Evolutionary conservation across 2,797 vertebrate species (phyloP).

Genomic region (Amphiprion clarkii): DNA sequence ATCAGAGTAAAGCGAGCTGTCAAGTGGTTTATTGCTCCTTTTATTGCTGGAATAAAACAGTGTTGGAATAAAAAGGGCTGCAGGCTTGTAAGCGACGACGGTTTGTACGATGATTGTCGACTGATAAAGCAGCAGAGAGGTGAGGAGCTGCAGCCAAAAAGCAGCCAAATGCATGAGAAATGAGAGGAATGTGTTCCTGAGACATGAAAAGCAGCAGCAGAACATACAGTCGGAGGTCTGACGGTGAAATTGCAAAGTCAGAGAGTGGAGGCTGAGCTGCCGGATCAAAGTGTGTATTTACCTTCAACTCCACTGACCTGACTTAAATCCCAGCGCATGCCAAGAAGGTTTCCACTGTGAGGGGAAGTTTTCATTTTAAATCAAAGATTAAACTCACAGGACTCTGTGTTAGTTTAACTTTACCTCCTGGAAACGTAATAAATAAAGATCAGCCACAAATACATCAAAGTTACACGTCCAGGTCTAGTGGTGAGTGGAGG

Average conservation of each 20-base stretch:
- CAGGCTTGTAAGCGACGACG: constrained; percentile 8
- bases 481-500: too few species aligned
- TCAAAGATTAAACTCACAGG: constrained; percentile 59
- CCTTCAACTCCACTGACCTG: constrained; percentile 59
- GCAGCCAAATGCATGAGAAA: constrained; percentile 41
- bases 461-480: too few species aligned
- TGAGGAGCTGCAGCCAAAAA: not conserved
- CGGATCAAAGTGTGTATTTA: constrained; percentile 76
- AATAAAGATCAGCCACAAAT: too few species aligned
- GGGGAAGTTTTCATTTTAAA: constrained; percentile 53
- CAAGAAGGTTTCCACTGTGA: constrained; percentile 36
- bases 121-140: constrained; percentile 7
- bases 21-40: constrained; percentile 47
- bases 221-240: constrained; percentile 38
- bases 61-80: constrained; percentile 37
- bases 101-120: constrained; percentile 1
- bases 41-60: constrained; percentile 45
- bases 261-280: constrained; percentile 55
- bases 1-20: constrained; percentile 46
- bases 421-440: too few species aligned
- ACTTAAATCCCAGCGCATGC: constrained; percentile 45
- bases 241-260: constrained; percentile 62
- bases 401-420: constrained; percentile 9
- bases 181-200: constrained; percentile 31
- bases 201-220: constrained; percentile 48